Evolutionary conservation across 2,113 vertebrate species (phyloP), one percentile per base, ranked within the genome.

Genomic region (Rhinopithecus roxellana): DNA sequence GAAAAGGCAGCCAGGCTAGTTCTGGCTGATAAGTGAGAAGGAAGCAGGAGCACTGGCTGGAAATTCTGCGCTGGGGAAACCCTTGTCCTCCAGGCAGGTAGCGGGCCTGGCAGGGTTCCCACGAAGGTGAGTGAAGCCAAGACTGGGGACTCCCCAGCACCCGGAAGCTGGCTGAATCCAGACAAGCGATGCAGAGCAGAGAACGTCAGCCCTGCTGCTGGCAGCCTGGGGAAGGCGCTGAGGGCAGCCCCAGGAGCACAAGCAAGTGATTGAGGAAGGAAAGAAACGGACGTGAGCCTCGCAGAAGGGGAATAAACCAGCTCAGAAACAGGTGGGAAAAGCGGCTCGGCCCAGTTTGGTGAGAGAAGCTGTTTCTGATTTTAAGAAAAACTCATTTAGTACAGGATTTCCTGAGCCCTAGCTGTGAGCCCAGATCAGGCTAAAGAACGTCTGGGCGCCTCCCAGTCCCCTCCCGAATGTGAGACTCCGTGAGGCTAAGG

Each of bases 381-480:
- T 55, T 5, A 38, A 74, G 85, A 79, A 30, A n/a, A 67, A 57
- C 27, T 43, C 8, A 52, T 5, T 0, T 0, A 38, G 64, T 80
- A 23, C 11, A 5, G 5, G 9, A 14, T 8, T 27, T 72, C 43
- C 84, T 17, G 35, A 40, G 10, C 22, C 7, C 14, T 1, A 4
- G 32, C 52, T 43, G 8, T 59, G 25, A 38, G 38, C 32, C 14
- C 17, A 25, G 40, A 25, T 25, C 78, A 48, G 70, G 13, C n/a
- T 12, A 17, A 57, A 38, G 16, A 18, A 35, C 2, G 22, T 13
- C 43, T 6, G 30, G 6, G 14, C 7, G 8, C 22, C 20, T 8
- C 3, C 38, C 0, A 25, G 40, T 1, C 8, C 1, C 23, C 14
- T 22, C 57, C 32, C 14, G 25, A 64, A 8, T 1, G 13, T 5